A percentile compares a stretch with the other conserved stretches of the same genome.
Evolutionary conservation across 2,113 vertebrate species (phyloP).

Genomic region (Platanista minor): DNA sequence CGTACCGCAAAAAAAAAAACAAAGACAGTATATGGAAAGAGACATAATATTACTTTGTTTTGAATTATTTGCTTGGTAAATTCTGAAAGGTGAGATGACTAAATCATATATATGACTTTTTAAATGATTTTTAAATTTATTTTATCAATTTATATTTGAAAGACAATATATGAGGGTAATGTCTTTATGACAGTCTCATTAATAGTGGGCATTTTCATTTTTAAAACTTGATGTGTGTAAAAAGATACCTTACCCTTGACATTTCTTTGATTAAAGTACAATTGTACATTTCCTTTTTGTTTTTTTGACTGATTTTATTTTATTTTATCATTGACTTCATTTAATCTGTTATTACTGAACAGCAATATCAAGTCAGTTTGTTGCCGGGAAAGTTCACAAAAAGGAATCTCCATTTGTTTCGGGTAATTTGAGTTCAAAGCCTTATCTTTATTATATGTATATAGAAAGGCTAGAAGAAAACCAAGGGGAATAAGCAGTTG

Average conservation of each 20-base stretch:
- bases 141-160: neutral
- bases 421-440: neutral
- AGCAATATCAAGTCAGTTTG: neutral
- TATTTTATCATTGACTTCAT: neutral
- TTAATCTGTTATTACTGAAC: neutral
- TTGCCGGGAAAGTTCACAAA: neutral
- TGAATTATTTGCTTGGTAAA: slow-evolving; percentile 8
- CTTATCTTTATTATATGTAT: neutral
- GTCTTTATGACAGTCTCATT: neutral
- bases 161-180: neutral
- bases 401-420: neutral
- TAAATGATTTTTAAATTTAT: neutral
- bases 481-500: neutral
- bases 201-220: neutral
- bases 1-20: no score
- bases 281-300: neutral
- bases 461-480: slow-evolving; percentile 18
- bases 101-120: neutral
- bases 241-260: neutral
- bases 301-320: neutral
- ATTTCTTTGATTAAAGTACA: slow-evolving; percentile 11
- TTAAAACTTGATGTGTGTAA: neutral
- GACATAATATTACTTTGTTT: neutral
- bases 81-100: slow-evolving; percentile 21
- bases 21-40: neutral